Evolutionary conservation across 2,797 vertebrate species (phyloP).

Genomic region (Crenichthys baileyi): DNA sequence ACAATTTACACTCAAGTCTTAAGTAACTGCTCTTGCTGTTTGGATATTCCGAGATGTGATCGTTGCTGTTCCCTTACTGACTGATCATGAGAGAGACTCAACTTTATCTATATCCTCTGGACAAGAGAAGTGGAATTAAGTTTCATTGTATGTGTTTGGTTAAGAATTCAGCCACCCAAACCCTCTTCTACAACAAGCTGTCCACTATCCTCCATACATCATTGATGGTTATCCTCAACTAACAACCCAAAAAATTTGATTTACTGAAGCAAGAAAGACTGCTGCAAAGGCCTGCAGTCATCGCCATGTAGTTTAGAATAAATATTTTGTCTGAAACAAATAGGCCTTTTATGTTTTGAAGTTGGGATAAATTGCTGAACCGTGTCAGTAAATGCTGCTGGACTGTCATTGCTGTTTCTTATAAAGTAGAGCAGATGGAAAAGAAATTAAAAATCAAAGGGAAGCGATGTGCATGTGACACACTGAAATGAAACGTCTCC

Average conservation of each 20-base stretch:
- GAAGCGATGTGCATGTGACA: constrained; percentile 19
- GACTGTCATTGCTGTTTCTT: not conserved
- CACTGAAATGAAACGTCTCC: constrained; percentile 11
- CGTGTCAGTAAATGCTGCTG: constrained; percentile 14
- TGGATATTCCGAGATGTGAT: not conserved
- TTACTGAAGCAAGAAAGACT: not conserved
- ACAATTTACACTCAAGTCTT: not conserved
- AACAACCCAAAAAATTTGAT: not conserved
- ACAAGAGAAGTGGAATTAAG: not conserved
- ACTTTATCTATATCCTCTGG: not conserved
- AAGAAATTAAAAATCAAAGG: constrained; percentile 19
- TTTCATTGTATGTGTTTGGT: too few species aligned
- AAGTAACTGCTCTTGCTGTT: not conserved
- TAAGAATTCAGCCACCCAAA: not conserved
- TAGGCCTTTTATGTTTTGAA: constrained; percentile 18
- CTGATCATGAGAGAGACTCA: not conserved
- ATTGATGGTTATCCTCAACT: not conserved
- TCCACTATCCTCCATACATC: not conserved
- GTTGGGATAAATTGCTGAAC: constrained; percentile 33
- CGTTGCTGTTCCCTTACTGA: too few species aligned
- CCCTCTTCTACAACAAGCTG: not conserved
- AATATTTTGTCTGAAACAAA: constrained; percentile 22
- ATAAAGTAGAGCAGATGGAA: constrained; percentile 12
- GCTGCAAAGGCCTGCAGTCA: not conserved
- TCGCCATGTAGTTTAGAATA: not conserved